Base-by-base conservation (phyloP, 2,113 vertebrate genomes). In the Pithys albifrons region DNA sequence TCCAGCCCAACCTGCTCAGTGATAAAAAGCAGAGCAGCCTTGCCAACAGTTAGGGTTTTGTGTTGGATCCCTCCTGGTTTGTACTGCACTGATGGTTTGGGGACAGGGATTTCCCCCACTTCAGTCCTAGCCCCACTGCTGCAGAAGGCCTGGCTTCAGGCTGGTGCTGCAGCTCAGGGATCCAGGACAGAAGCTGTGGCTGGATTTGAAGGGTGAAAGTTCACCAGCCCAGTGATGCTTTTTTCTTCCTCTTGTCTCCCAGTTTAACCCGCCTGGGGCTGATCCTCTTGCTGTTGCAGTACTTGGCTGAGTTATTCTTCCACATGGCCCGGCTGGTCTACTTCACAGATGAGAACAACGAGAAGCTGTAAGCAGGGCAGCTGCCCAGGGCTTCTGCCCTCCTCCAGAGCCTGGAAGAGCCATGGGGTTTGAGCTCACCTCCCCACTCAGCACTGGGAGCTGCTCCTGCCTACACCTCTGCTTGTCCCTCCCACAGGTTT, bases 341-440 rank as follows among this genome's bases (percentile, higher is more conserved):
- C 98, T 99, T 99, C 48, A 98, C 98, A 0, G 99, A 99, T 4
- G 99, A 99, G 97, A 99, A 98, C 97, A 99, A 99, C 12, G 98
- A 99, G 97, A 99, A 99, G 97, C 98, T 99, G 99, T 99, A 96
- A 98, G 99, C 97, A 58, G 29, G 7, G 7, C 20, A 57, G 22
- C 15, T 73, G 57, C 35, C 28, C 14, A 0, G 6, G 48, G 33
- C 61, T 70, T 55, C 48, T 29, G 7, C 25, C 70, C 46, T 48
- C 55, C 74, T 79, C 3, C 0, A 0, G 19, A 64, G 54, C 37
- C 71, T 10, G 8, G 59, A 54, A 80, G 67, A 91, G 72, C 72
- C 6, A 1, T 13, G 57, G 59, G 11, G 23, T 27, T 93, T 1
- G 2, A 28, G 62, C 6, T 85, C 73, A 11, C 9, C 59, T 80